Percentiles rank a stretch among this genome's conserved stretches.
These are phyloP conservation scores for Colaptes auratus DNA, from an alignment of 2,113 vertebrate species.

Conservation along the genomic window DNA sequence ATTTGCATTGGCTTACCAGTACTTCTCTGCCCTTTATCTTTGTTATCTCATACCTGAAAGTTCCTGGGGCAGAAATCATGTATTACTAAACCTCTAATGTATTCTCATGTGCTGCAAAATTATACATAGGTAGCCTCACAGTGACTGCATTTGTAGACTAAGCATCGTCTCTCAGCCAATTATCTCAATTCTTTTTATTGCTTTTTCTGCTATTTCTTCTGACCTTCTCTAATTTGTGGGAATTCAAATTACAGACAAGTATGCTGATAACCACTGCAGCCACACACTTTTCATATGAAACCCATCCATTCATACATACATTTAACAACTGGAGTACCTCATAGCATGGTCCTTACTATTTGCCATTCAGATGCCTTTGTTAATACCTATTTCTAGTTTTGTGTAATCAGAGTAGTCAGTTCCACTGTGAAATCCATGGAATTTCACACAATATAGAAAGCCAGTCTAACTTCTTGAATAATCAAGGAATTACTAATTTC, in stretches of 20 bases:
- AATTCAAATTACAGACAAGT: background rate
- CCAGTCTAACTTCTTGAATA: background rate
- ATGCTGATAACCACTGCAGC: background rate
- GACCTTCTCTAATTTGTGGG: background rate
- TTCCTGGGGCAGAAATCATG: background rate
- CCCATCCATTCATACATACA: background rate
- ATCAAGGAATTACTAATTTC: background rate
- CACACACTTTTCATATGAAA: background rate
- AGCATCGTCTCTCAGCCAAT: background rate
- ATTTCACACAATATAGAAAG: background rate
- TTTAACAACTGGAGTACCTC: background rate
- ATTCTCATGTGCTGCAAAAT: background rate
- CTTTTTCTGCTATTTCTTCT: conserved; percentile 11
- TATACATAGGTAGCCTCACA: background rate
- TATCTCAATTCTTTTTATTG: background rate
- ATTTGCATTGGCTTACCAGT: background rate
- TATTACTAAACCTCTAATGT: background rate
- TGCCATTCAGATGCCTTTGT: background rate
- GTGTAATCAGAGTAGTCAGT: background rate
- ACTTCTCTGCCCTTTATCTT: background rate
- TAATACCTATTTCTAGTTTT: background rate
- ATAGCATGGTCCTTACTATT: background rate
- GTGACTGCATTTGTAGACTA: background rate
- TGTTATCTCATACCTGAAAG: background rate
- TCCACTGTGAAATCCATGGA: background rate